phyloP scores from a whole-genome alignment of 2,888 invertebrate species.

The Trachelus tabidus region DNA sequence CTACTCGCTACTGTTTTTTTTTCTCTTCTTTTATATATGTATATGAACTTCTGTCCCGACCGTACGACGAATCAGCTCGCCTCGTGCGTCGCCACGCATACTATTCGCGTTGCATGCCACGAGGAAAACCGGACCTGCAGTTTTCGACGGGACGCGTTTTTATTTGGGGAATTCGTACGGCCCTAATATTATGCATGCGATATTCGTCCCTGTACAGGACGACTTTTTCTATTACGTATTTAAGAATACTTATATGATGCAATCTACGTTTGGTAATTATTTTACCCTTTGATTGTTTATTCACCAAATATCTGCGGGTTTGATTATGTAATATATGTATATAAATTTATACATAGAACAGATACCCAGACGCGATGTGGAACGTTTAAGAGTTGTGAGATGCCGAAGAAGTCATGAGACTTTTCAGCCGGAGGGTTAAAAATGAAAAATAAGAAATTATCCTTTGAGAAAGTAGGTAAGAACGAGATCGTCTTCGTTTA shows the following conservation, averaged over 20 bases:
- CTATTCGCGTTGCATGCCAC: not conserved
- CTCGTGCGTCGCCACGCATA: not conserved
- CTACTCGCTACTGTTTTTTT: not conserved
- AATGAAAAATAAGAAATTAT: not conserved
- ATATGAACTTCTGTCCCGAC: not conserved
- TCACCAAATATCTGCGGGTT: not conserved
- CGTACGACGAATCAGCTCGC: not conserved
- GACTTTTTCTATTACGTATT: not conserved
- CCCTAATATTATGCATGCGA: not conserved
- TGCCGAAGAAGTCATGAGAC: not conserved
- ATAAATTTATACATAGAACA: not conserved
- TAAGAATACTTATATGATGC: not conserved
- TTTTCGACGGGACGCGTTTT: not conserved
- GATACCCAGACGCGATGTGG: not conserved
- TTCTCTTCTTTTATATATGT: not conserved
- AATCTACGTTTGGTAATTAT: not conserved
- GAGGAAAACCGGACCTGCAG: not conserved
- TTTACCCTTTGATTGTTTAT: not conserved
- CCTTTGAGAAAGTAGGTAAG: not conserved
- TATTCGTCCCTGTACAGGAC: not conserved
- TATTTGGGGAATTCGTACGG: not conserved
- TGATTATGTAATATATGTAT: not conserved
- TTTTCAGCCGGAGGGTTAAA: not conserved
- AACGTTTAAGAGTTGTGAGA: not conserved
- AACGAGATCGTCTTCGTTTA: not conserved